These are phyloP conservation scores for Conus ventricosus DNA, from an alignment of 1,140 invertebrate genomes.

Conservation along the genomic window DNA sequence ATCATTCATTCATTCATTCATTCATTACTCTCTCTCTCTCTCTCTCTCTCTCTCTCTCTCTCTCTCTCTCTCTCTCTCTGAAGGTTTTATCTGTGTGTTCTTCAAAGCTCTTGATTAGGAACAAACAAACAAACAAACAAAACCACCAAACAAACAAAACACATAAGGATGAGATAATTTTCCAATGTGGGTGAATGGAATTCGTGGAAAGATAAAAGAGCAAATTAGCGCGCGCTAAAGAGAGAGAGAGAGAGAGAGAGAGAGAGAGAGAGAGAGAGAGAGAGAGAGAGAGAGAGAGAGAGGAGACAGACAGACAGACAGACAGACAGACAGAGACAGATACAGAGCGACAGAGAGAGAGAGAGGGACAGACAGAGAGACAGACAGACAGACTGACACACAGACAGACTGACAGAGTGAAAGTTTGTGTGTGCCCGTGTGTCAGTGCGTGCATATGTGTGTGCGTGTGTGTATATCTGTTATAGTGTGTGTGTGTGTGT, in stretches of 20 bases:
- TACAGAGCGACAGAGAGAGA: background rate
- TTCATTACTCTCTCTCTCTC: background rate
- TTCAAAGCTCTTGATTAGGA: too few relatives aligned
- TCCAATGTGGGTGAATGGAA: too few relatives aligned
- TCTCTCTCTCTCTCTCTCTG: too few relatives aligned
- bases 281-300: constrained; percentile 15
- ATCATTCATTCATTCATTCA: too few relatives aligned
- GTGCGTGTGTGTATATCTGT: background rate
- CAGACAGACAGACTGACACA: too few relatives aligned
- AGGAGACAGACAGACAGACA: background rate
- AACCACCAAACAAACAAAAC: too few relatives aligned
- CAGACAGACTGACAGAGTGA: too few relatives aligned
- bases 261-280: constrained; percentile 15
- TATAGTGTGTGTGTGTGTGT: constrained; percentile 16
- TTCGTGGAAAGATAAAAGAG: too few relatives aligned
- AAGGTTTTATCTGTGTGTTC: too few relatives aligned
- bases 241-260: constrained; percentile 15
- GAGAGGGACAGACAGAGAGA: background rate
- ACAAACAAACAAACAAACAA: too few relatives aligned
- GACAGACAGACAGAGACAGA: background rate
- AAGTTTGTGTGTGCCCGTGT: too few relatives aligned
- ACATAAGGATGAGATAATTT: too few relatives aligned
- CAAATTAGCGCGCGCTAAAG: background rate
- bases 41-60: background rate
- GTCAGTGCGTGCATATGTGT: background rate